Percentiles rank a stretch among this genome's conserved stretches.
Evolutionary conservation across 2,888 invertebrate genomes (phyloP).

Genomic region (Cephalotes varians): DNA sequence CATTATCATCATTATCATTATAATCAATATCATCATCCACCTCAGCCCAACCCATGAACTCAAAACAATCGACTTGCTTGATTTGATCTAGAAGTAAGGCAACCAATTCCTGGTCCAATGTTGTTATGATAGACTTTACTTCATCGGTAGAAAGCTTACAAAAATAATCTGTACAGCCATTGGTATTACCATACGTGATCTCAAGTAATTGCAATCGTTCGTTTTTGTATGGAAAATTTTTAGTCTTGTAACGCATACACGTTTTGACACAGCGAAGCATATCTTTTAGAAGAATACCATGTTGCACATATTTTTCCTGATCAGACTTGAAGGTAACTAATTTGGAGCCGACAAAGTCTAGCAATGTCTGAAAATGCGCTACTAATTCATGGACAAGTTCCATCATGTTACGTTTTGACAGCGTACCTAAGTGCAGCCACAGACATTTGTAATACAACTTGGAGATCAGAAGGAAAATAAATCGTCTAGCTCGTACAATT

Average conservation of each 20-base stretch:
- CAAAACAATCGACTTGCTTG: constrained; percentile 78
- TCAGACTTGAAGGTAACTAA: constrained; percentile 61
- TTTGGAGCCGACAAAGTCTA: constrained; percentile 70
- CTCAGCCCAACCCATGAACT: constrained; percentile 81
- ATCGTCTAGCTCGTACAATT: constrained; percentile 70
- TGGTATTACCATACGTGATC: constrained; percentile 76
- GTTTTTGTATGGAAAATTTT: neutral
- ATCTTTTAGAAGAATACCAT: constrained; percentile 76
- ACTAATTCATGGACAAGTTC: constrained; percentile 69
- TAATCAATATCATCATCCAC: constrained; percentile 76
- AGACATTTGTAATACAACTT: constrained; percentile 65
- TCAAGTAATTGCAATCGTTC: constrained; percentile 68
- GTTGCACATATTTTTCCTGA: constrained; percentile 60
- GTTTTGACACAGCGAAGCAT: constrained; percentile 69
- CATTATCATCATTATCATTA: constrained; percentile 76
- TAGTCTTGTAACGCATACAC: constrained; percentile 71
- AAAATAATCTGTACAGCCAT: neutral
- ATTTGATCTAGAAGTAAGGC: constrained; percentile 75
- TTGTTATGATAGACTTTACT: neutral
- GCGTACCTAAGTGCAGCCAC: constrained; percentile 64
- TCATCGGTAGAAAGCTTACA: neutral
- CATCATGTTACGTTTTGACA: neutral
- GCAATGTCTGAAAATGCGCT: constrained; percentile 74
- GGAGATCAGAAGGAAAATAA: constrained; percentile 48
- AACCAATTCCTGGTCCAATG: constrained; percentile 72